Evolutionary conservation across 1,140 invertebrate genomes (phyloP), one percentile per base, ranked within the genome.

Genomic region (Solenopsis invicta): DNA sequence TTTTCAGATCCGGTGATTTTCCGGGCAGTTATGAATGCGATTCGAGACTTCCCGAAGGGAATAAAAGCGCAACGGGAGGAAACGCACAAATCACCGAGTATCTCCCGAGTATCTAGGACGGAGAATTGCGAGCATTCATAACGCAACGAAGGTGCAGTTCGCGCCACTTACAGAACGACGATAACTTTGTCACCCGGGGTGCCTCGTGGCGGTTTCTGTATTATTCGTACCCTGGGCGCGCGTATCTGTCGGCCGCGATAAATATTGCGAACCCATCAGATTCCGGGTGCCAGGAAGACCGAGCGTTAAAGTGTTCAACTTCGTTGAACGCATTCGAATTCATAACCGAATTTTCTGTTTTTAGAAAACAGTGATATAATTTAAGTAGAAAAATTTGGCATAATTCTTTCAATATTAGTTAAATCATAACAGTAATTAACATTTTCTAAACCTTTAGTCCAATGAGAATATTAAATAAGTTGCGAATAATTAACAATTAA

Each of bases 41-140:
- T 61, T 75, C 80, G 80, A 45, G 69, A 84, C 69, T 84, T 74
- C 56, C 29, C 56, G 37, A 52, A 64, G 29, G 50, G 67, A 86
- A 86, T 56, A 75, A 88, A 86, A 81, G 85, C 13, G 24, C 52
- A 29, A 59, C 18, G 62, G 56, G 62, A 59, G 77, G 59, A 72
- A 81, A 88, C 52, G 85, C 67, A 87, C 80, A 88, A 88, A 88
- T 88, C 87, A 88, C 45, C 77, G 54, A 62, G 48, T 88, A 86
- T 88, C 87, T 67, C 41, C 34, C 41, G 64, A 78, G 41, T 78
- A 88, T 88, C 87, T 88, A 54, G 69, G 56, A 87, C 87, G 41
- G 76, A 71, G 77, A 88, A 88, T 88, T 77, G 87, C 76, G 77
- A 87, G 71, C 87, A 88, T 88, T 87, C 77, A 88, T 88, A 88